Evolutionary conservation across 2,797 vertebrate species (phyloP).

Genomic region (Pipistrellus pipistrellus): DNA sequence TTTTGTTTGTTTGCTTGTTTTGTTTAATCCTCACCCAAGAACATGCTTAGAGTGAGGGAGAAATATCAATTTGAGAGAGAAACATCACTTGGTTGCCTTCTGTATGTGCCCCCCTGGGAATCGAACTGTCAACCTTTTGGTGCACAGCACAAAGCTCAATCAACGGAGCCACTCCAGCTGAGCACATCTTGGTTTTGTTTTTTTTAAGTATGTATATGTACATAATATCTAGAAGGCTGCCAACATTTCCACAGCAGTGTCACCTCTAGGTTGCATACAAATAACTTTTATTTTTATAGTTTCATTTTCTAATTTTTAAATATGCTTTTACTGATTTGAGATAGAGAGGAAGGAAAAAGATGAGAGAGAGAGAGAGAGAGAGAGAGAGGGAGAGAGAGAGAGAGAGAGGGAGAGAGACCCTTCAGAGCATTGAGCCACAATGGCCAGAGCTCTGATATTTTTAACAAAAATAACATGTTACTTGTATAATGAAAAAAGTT

Average conservation of each 20-base stretch:
- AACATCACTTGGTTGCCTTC: no score
- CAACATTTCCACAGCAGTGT: background rate
- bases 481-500: background rate
- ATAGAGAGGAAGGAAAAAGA: background rate
- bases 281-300: background rate
- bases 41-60: no score
- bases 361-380: no score
- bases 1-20: no score
- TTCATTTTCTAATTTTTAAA: constrained; percentile 1
- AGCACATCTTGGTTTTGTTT: no score
- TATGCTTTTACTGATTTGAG: background rate
- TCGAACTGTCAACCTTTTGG: no score
- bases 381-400: no score
- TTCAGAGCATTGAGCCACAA: background rate
- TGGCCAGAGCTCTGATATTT: background rate
- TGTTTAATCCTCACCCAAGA: no score
- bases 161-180: no score
- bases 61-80: no score
- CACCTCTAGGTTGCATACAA: background rate
- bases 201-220: background rate
- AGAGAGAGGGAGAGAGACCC: background rate
- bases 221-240: background rate
- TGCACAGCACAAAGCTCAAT: background rate
- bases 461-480: background rate
- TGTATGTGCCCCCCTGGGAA: no score